Evolutionary conservation across 2,888 invertebrate genomes (phyloP), one percentile per base, ranked within the genome.

Genomic region (Mimumesa dahlbomi): DNA sequence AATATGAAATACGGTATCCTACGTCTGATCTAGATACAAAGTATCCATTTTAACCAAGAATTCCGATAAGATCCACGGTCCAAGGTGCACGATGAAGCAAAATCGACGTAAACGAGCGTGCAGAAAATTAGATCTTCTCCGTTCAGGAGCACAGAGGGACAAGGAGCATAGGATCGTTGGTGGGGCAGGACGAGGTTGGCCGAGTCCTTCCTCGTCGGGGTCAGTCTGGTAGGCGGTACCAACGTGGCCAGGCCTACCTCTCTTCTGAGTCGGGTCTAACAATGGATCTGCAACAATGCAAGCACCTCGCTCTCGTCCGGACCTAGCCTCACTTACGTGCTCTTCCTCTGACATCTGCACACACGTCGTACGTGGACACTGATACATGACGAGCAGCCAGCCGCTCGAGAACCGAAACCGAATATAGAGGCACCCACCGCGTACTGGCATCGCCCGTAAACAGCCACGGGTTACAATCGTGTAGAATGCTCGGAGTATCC

Each of bases 171-270:
- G 58, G 79, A 79, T 79, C 63, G 69, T 61, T 80, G 84, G 81
- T 82, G 84, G 84, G 84, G 84, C 76, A 82, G 75, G 68, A 64
- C 61, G 65, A 78, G 75, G 82, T 70, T 73, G 79, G 80, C 57
- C 73, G 53, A 79, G 77, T 80, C 79, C 79, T 82, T 73, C 58
- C 68, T 72, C 75, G 75, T 73, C 78, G 77, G 83, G 81, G 86
- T 87, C 86, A 85, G 83, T 85, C 82, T 79, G 83, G 87, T 85
- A 85, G 87, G 87, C 87, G 87, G 83, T 86, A 81, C 86, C 86
- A 82, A 68, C 67, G 75, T 75, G 78, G 87, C 86, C 87, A 85
- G 82, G 84, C 87, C 87, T 87, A 84, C 86, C 81, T 84, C 73
- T 71, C 73, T 57, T 72, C 75, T 65, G 64, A 61, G 69, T 73